Evolutionary conservation across 2,113 vertebrate species (phyloP).

Genomic region (Hydrolagus affinis): DNA sequence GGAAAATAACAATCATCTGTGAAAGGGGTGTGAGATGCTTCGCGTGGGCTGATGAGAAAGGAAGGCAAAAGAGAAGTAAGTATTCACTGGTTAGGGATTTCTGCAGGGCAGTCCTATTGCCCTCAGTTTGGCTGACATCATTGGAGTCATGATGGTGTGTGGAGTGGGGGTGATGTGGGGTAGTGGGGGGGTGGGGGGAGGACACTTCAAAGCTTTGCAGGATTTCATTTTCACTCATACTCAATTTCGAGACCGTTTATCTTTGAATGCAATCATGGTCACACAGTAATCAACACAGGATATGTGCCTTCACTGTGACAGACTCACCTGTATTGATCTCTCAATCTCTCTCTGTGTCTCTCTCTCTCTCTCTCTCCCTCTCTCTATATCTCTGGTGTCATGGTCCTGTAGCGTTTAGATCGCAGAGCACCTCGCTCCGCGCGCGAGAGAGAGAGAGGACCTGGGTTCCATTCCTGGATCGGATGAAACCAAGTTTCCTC

Average conservation of each 20-base stretch:
- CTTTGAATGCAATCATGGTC: not conserved
- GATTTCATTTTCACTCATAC: not conserved
- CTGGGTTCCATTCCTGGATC: too few species aligned
- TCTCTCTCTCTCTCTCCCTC: not conserved
- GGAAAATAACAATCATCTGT: constrained; percentile 9
- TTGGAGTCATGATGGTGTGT: not conserved
- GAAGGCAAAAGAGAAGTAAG: not conserved
- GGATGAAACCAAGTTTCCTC: too few species aligned
- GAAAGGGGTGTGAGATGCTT: not conserved
- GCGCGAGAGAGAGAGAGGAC: too few species aligned
- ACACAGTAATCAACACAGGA: constrained; percentile 16
- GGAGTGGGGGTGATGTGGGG: too few species aligned
- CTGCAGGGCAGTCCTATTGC: not conserved
- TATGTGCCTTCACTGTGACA: not conserved
- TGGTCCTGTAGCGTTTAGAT: too few species aligned
- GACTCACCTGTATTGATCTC: not conserved
- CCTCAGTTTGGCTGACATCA: not conserved
- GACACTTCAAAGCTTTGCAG: not conserved
- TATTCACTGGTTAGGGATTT: constrained; percentile 17
- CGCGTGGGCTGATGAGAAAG: not conserved
- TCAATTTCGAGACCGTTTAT: not conserved
- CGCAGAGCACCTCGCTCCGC: too few species aligned
- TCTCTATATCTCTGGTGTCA: not conserved
- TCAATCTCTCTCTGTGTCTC: too few species aligned
- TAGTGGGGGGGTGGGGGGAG: too few species aligned